Conservation (phyloP, 2,888 invertebrate species). For the Hirtodrosophila alboralis region DNA sequence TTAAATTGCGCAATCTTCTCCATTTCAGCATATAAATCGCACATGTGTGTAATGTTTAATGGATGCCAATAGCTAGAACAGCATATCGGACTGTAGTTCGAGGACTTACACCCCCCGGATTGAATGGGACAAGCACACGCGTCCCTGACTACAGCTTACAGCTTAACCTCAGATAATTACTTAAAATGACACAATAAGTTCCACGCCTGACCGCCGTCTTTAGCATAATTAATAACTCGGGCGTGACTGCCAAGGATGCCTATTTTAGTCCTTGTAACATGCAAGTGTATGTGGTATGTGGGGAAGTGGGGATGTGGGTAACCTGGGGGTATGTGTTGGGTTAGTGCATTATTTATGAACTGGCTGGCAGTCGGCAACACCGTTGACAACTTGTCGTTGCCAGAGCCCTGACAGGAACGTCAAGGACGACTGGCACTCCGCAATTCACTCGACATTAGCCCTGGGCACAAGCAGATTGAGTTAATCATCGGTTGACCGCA, state of each 20-base stretch:
- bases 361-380: constrained; percentile 24
- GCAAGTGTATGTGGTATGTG: constrained; percentile 7
- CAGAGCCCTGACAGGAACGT: constrained; percentile 30
- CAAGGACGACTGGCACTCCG: constrained; percentile 27
- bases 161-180: constrained; percentile 64
- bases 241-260: constrained; percentile 32
- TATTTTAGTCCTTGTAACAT: constrained; percentile 9
- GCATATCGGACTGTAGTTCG: constrained; percentile 16
- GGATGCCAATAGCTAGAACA: constrained; percentile 9
- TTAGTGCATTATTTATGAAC: constrained; percentile 65
- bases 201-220: constrained; percentile 43
- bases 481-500: constrained; percentile 65
- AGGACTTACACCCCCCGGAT: constrained; percentile 26
- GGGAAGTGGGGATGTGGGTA: too few species aligned
- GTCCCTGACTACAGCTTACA: constrained; percentile 16
- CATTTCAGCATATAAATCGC: constrained; percentile 40
- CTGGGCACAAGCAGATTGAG: constrained; percentile 57
- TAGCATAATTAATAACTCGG: constrained; percentile 64
- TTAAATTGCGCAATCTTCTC: constrained; percentile 56
- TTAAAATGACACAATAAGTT: constrained; percentile 64
- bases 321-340: constrained; percentile 14
- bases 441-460: constrained; percentile 57
- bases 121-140: constrained; percentile 25
- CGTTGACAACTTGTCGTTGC: constrained; percentile 57
- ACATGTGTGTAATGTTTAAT: constrained; percentile 46